These are phyloP conservation scores for Condylura cristata DNA, from an alignment of 2,113 vertebrate species.

Conservation along the genomic window DNA sequence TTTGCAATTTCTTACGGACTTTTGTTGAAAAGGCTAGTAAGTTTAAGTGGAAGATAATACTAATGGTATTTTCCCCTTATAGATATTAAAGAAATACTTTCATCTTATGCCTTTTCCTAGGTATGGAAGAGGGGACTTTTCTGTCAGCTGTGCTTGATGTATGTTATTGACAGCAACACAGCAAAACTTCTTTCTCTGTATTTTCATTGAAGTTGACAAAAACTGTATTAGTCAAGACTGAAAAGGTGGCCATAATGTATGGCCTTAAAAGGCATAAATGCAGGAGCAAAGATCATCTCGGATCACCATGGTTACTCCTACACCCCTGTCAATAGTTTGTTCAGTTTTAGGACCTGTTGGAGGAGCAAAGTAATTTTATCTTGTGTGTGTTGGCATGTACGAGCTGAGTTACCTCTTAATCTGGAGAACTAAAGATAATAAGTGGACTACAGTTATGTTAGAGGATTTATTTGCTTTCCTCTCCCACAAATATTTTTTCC, in stretches of 20 bases:
- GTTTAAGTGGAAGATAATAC: slow-evolving; percentile 61
- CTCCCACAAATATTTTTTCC: slow-evolving; percentile 2
- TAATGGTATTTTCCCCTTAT: slow-evolving; percentile 76
- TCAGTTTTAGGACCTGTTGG: slow-evolving; percentile 53
- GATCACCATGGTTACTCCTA: neutral
- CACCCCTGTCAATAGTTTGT: slow-evolving; percentile 63
- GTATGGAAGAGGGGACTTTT: slow-evolving; percentile 82
- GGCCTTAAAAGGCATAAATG: slow-evolving; percentile 55
- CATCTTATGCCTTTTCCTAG: slow-evolving; percentile 76
- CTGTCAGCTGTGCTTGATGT: slow-evolving; percentile 80
- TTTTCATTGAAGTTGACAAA: slow-evolving; percentile 78
- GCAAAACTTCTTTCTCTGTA: slow-evolving; percentile 17
- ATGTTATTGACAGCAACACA: slow-evolving; percentile 79
- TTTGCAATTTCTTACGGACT: slow-evolving; percentile 70
- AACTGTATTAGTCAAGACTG: slow-evolving; percentile 1
- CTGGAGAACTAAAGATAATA: slow-evolving; percentile 69
- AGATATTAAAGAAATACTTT: slow-evolving; percentile 71
- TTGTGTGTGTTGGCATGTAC: slow-evolving; percentile 68
- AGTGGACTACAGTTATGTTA: slow-evolving; percentile 46
- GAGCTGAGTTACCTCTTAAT: slow-evolving; percentile 81
- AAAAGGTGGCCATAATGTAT: slow-evolving; percentile 49
- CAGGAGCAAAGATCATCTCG: neutral
- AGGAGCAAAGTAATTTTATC: slow-evolving; percentile 65
- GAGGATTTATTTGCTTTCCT: slow-evolving; percentile 59
- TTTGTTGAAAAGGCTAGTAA: slow-evolving; percentile 59